These are phyloP conservation scores for Equus przewalskii DNA, from an alignment of 2,113 vertebrate genomes.

Conservation along the genomic window DNA sequence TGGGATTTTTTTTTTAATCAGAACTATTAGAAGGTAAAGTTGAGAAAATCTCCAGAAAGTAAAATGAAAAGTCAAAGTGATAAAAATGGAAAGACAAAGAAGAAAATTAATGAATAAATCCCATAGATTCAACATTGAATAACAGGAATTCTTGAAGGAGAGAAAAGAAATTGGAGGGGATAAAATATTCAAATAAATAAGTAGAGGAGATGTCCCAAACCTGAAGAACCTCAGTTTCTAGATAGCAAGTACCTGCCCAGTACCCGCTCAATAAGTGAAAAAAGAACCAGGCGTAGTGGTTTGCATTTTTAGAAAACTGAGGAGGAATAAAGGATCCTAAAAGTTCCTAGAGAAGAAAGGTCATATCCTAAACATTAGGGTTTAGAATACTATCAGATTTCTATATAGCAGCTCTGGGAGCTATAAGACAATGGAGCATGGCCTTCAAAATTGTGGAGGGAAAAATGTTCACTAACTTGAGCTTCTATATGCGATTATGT, in stretches of 20 bases:
- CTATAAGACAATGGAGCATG: background rate
- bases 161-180: background rate
- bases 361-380: background rate
- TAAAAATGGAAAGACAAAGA: background rate
- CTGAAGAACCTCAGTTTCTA: background rate
- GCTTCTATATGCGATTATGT: background rate
- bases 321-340: background rate
- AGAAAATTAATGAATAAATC: background rate
- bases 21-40: background rate
- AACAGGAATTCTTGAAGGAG: background rate
- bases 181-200: background rate
- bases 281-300: background rate
- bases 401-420: background rate
- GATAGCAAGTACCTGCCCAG: background rate
- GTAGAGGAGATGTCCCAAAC: background rate
- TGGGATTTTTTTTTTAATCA: background rate
- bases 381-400: background rate
- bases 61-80: background rate
- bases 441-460: background rate
- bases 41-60: background rate
- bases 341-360: background rate
- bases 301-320: constrained; percentile 15
- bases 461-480: constrained; percentile 1
- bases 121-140: background rate
- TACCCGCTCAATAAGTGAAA: background rate